These are phyloP conservation scores for Drosophila tristis DNA, from an alignment of 1,140 invertebrate species.

Conservation along the genomic window DNA sequence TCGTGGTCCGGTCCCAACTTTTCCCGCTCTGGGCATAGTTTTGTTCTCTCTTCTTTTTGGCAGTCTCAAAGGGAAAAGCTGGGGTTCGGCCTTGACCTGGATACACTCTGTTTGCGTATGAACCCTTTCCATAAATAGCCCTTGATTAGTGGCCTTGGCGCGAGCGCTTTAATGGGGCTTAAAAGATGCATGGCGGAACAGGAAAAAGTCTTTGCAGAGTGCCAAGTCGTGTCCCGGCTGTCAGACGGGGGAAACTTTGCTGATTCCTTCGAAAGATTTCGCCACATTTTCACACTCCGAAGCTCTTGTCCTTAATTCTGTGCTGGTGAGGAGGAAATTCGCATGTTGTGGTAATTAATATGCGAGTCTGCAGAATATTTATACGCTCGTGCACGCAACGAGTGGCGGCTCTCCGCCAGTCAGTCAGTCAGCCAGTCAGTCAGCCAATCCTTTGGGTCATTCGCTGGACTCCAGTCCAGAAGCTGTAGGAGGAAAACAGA, in stretches of 20 bases:
- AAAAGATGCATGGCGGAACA: slow-evolving; percentile 34
- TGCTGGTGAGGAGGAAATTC: slow-evolving; percentile 4
- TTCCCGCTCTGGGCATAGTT: slow-evolving; percentile 38
- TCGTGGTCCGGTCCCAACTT: slow-evolving; percentile 18
- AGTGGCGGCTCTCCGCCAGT: not conserved
- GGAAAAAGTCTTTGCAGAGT: not conserved
- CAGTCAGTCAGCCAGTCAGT: slow-evolving; percentile 23
- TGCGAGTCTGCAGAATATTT: slow-evolving; percentile 66
- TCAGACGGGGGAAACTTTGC: not conserved
- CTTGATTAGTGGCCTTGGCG: slow-evolving; percentile 56
- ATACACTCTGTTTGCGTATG: slow-evolving; percentile 7
- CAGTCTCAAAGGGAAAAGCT: slow-evolving; percentile 26
- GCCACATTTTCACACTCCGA: slow-evolving; percentile 4
- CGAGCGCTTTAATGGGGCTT: slow-evolving; percentile 50
- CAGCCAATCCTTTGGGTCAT: slow-evolving; percentile 7
- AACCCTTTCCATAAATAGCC: slow-evolving; percentile 61
- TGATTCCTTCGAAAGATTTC: not conserved
- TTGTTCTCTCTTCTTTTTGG: slow-evolving; percentile 34
- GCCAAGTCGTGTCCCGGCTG: not conserved
- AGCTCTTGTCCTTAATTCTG: slow-evolving; percentile 10
- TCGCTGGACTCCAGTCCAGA: slow-evolving; percentile 9
- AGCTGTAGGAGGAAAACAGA: slow-evolving; percentile 18
- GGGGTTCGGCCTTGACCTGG: slow-evolving; percentile 54
- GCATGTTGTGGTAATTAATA: slow-evolving; percentile 66
- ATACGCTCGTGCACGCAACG: slow-evolving; percentile 54